Conservation (phyloP, 92 coral and sea anemone genomes). For the Scolanthus callimorphus region DNA sequence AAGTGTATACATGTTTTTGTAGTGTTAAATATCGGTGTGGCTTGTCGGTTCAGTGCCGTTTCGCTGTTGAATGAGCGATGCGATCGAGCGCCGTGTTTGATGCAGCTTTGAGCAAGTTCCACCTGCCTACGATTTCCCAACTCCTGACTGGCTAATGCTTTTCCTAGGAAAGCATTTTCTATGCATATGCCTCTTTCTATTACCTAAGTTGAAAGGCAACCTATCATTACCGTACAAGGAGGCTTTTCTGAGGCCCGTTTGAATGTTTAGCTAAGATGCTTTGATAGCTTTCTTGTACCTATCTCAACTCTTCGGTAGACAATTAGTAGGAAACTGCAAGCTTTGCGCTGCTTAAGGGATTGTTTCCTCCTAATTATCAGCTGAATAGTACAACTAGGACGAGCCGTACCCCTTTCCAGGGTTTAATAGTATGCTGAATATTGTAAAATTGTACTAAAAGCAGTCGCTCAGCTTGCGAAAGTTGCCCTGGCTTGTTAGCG, state of each 20-base stretch:
- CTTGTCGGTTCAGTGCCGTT: background rate
- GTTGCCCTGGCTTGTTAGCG: background rate
- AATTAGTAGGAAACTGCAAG: background rate
- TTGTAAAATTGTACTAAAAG: background rate
- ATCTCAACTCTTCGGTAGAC: background rate
- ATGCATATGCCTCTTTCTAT: background rate
- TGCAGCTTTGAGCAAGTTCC: background rate
- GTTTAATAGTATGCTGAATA: background rate
- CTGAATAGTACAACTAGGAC: background rate
- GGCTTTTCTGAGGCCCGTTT: background rate
- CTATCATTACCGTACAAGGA: background rate
- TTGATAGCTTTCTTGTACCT: background rate
- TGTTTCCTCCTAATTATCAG: background rate
- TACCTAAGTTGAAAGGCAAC: background rate
- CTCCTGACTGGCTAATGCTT: background rate
- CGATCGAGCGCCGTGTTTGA: background rate
- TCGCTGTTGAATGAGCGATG: background rate
- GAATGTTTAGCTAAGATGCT: slow-evolving; percentile 18
- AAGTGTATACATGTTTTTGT: background rate
- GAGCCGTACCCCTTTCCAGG: background rate
- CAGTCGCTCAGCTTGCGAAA: background rate
- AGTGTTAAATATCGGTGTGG: background rate
- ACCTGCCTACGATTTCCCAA: background rate
- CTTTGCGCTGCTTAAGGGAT: background rate
- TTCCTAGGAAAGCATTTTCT: background rate